Evolutionary conservation across 2,113 vertebrate genomes (phyloP).

Genomic region (Phocoena sinus): DNA sequence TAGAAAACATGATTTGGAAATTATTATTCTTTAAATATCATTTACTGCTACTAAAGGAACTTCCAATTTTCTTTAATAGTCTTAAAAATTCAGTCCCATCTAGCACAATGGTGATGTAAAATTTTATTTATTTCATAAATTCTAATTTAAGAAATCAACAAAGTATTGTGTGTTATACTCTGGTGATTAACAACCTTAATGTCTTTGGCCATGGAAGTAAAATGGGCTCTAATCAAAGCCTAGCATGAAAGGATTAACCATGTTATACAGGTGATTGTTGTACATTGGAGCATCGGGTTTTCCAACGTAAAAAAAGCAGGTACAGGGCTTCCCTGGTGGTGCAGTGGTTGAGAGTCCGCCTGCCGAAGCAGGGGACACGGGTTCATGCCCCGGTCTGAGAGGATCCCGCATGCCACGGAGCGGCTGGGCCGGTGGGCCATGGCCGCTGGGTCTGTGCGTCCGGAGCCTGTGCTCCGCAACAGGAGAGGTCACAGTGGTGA

Average conservation of each 20-base stretch:
- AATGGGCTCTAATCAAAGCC: not conserved
- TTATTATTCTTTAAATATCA: not conserved
- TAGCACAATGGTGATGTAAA: not conserved
- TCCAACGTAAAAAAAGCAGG: not conserved
- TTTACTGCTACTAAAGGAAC: not conserved
- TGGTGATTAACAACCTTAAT: not conserved
- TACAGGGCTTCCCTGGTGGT: no score
- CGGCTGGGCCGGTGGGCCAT: no score
- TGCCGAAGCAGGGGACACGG: no score
- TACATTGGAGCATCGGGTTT: not conserved
- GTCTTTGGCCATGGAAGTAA: not conserved
- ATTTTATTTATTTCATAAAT: not conserved
- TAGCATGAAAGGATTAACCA: not conserved
- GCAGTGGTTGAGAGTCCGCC: no score
- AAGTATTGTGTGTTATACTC: not conserved
- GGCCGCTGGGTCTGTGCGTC: no score
- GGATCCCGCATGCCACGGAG: no score
- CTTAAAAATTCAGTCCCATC: not conserved
- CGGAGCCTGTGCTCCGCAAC: no score
- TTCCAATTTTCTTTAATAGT: not conserved
- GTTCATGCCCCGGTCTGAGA: no score
- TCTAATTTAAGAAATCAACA: not conserved
- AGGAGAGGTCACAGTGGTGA: no score
- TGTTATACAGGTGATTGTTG: not conserved
- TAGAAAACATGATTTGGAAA: not conserved